These are phyloP conservation scores for Tachina grossa DNA, from an alignment of 2,888 invertebrate genomes.

Conservation along the genomic window DNA sequence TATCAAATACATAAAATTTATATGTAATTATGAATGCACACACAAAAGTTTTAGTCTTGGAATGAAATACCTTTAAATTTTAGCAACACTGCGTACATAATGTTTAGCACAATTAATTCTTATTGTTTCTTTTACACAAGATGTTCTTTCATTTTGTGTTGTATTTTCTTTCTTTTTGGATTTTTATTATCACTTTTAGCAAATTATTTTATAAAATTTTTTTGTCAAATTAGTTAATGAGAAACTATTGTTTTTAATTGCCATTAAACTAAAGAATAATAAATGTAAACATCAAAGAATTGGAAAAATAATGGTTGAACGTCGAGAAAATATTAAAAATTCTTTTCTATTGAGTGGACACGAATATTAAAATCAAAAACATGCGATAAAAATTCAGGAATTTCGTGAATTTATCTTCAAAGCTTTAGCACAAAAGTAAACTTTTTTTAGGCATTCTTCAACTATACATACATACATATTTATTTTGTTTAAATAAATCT, in stretches of 20 bases:
- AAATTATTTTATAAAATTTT: neutral
- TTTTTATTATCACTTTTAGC: slow-evolving; percentile 11
- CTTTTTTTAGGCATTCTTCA: neutral
- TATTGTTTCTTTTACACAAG: slow-evolving; percentile 50
- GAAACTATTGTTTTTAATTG: neutral
- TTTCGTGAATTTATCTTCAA: slow-evolving; percentile 2
- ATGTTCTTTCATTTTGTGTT: slow-evolving; percentile 35
- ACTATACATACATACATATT: neutral
- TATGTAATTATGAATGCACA: too few relatives aligned
- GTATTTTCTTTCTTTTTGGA: neutral
- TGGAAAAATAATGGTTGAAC: slow-evolving; percentile 25
- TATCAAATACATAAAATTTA: too few relatives aligned
- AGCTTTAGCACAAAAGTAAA: slow-evolving; percentile 16
- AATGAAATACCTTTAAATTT: too few relatives aligned
- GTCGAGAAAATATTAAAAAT: slow-evolving; percentile 48
- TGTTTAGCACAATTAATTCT: slow-evolving; percentile 57
- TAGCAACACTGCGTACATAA: neutral
- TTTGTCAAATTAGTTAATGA: neutral
- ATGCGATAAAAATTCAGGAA: slow-evolving; percentile 33
- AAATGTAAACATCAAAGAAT: slow-evolving; percentile 27
- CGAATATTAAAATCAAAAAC: slow-evolving; percentile 43
- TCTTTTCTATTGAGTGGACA: slow-evolving; percentile 66
- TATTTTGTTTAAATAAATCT: slow-evolving; percentile 8
- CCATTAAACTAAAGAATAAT: neutral
- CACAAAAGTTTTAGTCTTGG: too few relatives aligned